Conservation (phyloP, 2,797 vertebrate genomes). For the Diglossa cyanea region DNA sequence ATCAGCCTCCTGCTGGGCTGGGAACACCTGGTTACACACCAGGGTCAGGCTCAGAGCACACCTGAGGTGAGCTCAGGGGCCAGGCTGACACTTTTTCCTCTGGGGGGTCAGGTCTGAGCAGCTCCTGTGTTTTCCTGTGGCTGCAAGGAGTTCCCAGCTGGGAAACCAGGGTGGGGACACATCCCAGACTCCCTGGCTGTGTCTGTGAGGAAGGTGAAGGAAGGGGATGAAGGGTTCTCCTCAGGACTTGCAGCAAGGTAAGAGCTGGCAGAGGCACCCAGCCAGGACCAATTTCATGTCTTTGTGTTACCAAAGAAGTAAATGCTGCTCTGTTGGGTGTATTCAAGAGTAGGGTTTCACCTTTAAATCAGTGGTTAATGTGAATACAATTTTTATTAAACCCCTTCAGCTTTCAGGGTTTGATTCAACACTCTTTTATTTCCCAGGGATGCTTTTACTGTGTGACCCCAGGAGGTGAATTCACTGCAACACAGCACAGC, state of each 20-base stretch:
- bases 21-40: not conserved
- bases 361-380: not conserved
- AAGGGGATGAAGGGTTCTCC: not conserved
- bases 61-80: not conserved
- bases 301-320: not conserved
- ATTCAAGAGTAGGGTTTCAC: not conserved
- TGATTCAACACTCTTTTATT: not conserved
- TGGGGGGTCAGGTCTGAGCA: not conserved
- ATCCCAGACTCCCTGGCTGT: not conserved
- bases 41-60: not conserved
- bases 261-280: not conserved
- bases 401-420: not conserved
- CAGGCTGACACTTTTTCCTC: not conserved
- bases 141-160: not conserved
- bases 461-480: not conserved
- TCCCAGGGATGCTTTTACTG: not conserved
- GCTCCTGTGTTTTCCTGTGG: rapidly evolving
- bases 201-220: not conserved
- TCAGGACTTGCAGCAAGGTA: not conserved
- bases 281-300: not conserved
- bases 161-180: not conserved
- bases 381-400: not conserved
- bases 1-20: not conserved
- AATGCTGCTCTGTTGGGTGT: not conserved
- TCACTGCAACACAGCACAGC: not conserved